Evolutionary conservation across 1,140 invertebrate genomes (phyloP), one percentile per base, ranked within the genome.

Genomic region (Pteromalus puparum): DNA sequence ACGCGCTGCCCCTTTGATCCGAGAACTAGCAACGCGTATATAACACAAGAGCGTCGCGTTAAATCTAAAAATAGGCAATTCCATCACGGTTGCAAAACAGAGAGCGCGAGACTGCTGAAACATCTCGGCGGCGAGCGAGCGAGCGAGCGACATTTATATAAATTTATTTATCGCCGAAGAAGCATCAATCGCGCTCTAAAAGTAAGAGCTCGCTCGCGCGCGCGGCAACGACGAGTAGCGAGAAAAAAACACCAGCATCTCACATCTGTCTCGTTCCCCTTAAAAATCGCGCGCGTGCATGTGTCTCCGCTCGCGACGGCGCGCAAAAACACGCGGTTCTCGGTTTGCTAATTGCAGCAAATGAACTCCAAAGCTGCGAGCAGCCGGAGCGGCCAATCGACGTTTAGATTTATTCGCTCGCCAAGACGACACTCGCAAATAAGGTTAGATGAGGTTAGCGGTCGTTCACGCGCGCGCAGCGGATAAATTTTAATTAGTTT

Each of bases 401-500:
- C 18, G 48, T 24, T 61, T 75, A 38, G 28, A 75, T 75, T 75
- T 82, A 75, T 81, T 81, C 70, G n/a, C 30, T 42, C 79, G 38
- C 30, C 28, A 21, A 6, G 61, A 42, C 53, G 53, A 13, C 61
- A 4, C 76, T 28, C 26, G 28, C 67, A 28, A 80, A 84, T 84
- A 84, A 79, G 82, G 82, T 42, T 78, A 78, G 82, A 73, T 73
- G 74, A 83, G 76, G 81, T 78, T 78, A 68, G 75, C 81, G n/a
- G 26, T 26, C 38, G 9, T 21, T 24, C 13, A 75, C 38, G 38
- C 70, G 81, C 53, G 73, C 26, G n/a, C n/a, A n/a, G n/a, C 28
- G 73, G 75, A 78, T 79, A 84, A 84, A 79, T 84, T 84, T 84
- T 84, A 84, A 84, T 84, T 79, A 84, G 76, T 26, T 38, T 30